Evolutionary conservation across 2,797 vertebrate species (phyloP).

Genomic region (Danio choprae): DNA sequence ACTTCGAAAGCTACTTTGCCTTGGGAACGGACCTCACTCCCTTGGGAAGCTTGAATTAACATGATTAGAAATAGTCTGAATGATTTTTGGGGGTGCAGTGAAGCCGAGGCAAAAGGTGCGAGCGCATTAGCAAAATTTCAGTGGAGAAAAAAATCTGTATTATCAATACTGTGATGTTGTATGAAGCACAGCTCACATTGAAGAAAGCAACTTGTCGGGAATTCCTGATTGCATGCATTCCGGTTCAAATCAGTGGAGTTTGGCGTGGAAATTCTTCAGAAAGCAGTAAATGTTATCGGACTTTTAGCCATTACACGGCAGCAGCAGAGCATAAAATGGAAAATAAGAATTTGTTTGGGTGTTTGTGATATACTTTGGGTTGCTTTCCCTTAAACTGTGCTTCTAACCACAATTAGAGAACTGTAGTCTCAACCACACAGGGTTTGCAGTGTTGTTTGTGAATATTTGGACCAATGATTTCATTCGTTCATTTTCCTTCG

Average conservation of each 20-base stretch:
- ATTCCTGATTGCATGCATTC: neutral
- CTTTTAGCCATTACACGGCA: neutral
- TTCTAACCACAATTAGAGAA: no score
- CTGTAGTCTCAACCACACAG: no score
- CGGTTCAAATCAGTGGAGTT: neutral
- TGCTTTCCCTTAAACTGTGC: no score
- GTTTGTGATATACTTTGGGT: neutral
- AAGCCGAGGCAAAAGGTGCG: neutral
- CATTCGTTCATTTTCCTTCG: no score
- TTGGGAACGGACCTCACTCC: neutral
- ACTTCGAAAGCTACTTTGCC: neutral
- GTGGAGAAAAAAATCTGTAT: neutral
- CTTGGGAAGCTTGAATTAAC: neutral
- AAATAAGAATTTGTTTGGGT: neutral
- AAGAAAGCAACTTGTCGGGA: neutral
- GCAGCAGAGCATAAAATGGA: neutral
- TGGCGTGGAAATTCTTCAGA: neutral
- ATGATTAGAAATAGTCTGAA: neutral
- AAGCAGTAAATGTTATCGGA: neutral
- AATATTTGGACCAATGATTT: no score
- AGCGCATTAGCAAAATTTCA: neutral
- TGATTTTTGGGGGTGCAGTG: neutral
- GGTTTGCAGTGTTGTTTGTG: no score
- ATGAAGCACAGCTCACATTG: neutral
- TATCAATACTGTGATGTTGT: neutral